Base-by-base conservation (phyloP, 1,140 invertebrate genomes). In the Microplitis demolitor region DNA sequence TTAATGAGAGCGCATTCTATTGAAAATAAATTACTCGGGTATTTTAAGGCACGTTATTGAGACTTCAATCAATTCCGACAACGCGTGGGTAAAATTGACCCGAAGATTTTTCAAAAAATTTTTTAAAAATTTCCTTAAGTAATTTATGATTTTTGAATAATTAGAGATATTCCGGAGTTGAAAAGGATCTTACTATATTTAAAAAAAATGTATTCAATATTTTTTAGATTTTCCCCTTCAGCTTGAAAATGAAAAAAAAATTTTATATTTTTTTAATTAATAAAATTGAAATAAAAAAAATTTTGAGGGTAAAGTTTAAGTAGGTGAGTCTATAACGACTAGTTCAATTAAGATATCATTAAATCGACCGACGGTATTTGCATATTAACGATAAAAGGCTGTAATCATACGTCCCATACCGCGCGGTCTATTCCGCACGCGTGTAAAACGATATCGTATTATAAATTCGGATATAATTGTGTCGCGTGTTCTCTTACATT, bases 281-380 rank as follows among this genome's bases (percentile, higher is more conserved):
- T 62, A 35, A 35, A 37, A n/a, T 35, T 33, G 6, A 3, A 3
- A 62, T 0, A 16, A 35, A 35, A 45, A n/a, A n/a, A n/a, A n/a
- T n/a, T n/a, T 24, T 3, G 14, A 58, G 53, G 37, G 37, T 37
- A 45, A 33, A 8, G 58, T n/a, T 34, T 9, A 53, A 34, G 70
- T 78, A 73, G 75, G 76, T 75, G 75, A 78, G 75, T 82, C 80
- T 82, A 45, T 45, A 83, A 83, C 82, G 78, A 79, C 79, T 77
- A 70, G 76, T 75, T 83, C 79, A 83, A 82, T 83, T 82, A 83
- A 82, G 80, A 81, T 79, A 78, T 77, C 75, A 83, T 82, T 82
- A 83, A 76, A 82, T 75, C 72, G 73, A 63, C 58, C 63, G 62
- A 33, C 75, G 71, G 76, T 79, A 82, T 83, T 83, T 82, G 79